A percentile compares a stretch with the other conserved stretches of the same genome.
phyloP scores from a whole-genome alignment of 2,113 vertebrate genomes.

The Corythornis cristatus region DNA sequence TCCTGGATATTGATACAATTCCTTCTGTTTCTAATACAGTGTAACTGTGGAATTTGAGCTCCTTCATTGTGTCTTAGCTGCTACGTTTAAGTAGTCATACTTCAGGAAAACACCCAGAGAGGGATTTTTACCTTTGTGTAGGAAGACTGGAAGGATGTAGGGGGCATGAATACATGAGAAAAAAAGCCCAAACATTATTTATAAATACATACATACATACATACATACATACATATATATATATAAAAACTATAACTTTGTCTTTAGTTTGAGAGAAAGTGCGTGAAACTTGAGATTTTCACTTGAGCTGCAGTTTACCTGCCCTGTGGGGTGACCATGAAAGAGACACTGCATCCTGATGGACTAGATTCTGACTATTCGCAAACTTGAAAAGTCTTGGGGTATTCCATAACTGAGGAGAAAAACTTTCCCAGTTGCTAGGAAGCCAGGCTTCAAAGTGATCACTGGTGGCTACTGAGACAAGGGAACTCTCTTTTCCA shows the following conservation, averaged over 20 bases:
- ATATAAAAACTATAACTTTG: not conserved
- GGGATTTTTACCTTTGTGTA: not conserved
- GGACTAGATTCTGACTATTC: not conserved
- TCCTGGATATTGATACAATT: not conserved
- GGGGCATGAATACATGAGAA: not conserved
- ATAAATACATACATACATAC: not conserved
- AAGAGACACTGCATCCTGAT: not conserved
- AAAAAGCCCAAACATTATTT: not conserved
- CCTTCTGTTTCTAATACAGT: not conserved
- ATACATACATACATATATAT: not conserved
- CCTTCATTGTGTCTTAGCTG: not conserved
- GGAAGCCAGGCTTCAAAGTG: not conserved
- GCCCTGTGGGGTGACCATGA: not conserved
- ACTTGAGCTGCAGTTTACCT: not conserved
- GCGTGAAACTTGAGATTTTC: not conserved
- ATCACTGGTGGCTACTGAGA: not conserved
- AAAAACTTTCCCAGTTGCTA: not conserved
- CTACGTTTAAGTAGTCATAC: not conserved
- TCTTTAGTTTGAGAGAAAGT: not conserved
- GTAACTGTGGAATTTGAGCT: not conserved
- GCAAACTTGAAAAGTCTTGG: not conserved
- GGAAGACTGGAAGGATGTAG: not conserved
- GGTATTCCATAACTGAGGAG: not conserved
- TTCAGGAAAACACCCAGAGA: not conserved
- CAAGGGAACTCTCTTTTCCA: not conserved